Conservation (phyloP, 1,140 invertebrate genomes). For the Drosophila arawakana region DNA sequence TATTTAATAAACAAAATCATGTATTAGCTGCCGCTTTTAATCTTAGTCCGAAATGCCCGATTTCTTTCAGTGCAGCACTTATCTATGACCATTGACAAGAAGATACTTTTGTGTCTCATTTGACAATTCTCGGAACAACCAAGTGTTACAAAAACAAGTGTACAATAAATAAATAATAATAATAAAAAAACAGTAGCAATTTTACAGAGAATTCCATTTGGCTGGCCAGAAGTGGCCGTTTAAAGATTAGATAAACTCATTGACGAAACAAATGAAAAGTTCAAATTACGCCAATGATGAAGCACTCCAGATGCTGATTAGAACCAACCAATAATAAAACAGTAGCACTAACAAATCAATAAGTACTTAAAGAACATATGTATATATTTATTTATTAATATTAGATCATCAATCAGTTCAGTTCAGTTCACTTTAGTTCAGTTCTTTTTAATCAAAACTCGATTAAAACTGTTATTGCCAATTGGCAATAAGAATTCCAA, state of each 20-base stretch:
- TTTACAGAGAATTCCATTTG: slow-evolving; percentile 18
- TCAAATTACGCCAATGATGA: slow-evolving; percentile 4
- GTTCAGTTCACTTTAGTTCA: neutral
- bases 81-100: neutral
- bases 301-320: slow-evolving; percentile 21
- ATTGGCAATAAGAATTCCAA: slow-evolving; percentile 16
- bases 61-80: neutral
- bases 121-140: neutral
- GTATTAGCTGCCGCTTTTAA: too few species aligned
- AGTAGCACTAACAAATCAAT: neutral
- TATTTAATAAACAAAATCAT: too few species aligned
- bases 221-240: neutral
- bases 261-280: slow-evolving; percentile 2
- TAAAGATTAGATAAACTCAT: slow-evolving; percentile 33
- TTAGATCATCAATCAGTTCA: slow-evolving; percentile 21
- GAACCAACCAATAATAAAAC: neutral
- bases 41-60: too few species aligned
- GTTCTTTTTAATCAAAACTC: neutral
- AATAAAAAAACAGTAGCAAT: neutral
- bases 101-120: neutral
- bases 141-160: neutral
- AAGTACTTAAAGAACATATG: slow-evolving; percentile 14
- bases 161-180: slow-evolving; percentile 7
- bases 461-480: neutral
- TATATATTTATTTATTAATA: slow-evolving; percentile 28